Evolutionary conservation across 2,888 invertebrate genomes (phyloP).

Genomic region (Oithona nana): DNA sequence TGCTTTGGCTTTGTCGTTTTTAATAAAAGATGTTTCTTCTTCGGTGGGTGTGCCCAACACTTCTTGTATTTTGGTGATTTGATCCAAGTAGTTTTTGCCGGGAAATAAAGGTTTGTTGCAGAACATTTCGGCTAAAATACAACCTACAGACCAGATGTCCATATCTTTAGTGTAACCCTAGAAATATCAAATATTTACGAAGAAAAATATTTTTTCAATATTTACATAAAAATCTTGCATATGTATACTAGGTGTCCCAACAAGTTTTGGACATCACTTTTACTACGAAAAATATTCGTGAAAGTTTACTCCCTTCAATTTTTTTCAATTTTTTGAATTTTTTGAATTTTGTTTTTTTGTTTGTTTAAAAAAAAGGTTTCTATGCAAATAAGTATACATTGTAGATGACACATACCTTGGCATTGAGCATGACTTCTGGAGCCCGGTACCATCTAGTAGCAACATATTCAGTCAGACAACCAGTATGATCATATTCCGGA

Average conservation of each 20-base stretch:
- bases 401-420: conserved; percentile 61
- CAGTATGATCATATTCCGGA: conserved; percentile 97
- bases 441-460: conserved; percentile 98
- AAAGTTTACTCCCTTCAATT: too few species aligned
- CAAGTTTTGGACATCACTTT: too few species aligned
- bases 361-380: too few species aligned
- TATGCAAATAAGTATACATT: not conserved
- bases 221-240: too few species aligned
- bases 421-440: conserved; percentile 99
- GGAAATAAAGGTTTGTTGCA: conserved; percentile 95
- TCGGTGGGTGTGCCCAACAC: conserved; percentile 88
- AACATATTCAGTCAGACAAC: conserved; percentile 96
- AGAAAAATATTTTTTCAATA: too few species aligned
- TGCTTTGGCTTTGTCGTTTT: conserved; percentile 78
- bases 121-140: conserved; percentile 92
- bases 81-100: conserved; percentile 96
- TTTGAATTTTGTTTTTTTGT: too few species aligned
- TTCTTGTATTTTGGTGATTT: conserved; percentile 90
- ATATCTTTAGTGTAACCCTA: conserved; percentile 93
- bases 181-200: conserved; percentile 21
- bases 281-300: not conserved
- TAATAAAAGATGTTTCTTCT: conserved; percentile 92
- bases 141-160: conserved; percentile 98
- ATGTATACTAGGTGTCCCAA: too few species aligned
- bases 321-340: too few species aligned